Evolutionary conservation across 2,113 vertebrate genomes (phyloP), one percentile per base, ranked within the genome.

Genomic region (Ctenomys sociabilis): DNA sequence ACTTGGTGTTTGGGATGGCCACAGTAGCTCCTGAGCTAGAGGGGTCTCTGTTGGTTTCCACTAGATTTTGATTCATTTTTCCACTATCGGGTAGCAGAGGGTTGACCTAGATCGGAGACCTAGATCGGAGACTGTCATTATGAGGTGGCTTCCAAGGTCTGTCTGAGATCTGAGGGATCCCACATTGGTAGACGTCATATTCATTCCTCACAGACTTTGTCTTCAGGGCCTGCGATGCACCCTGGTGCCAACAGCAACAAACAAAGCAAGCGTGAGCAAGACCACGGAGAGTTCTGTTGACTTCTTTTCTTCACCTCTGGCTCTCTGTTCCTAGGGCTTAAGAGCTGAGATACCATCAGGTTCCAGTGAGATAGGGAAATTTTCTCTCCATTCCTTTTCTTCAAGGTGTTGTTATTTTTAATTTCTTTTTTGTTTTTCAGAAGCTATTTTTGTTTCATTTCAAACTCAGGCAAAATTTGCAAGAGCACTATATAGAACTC

Each of bases 391-490:
- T 37, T 66, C 49, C 40, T 57, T 90, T 73, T 85, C 89, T 85
- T 16, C 82, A 61, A 92, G 52, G 17, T 35, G 5, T 0, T 22
- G 2, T 78, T 85, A 73, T 78, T 63, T 52, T 91, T 28, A 7
- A 12, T 77, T 49, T 49, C 9, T 49, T 49, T 49, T 49, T 49
- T 49, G 28, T 89, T 30, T 1, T 91, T 80, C 17, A 32, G 93
- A 78, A 43, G 61, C 88, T 66, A 57, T 40, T 91, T 95, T 92
- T 68, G 3, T 77, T 63, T 49, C n/a, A 95, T 96, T 92, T 92
- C 78, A 77, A 93, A 94, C n/a, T 94, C 61, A 64, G 21, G 26
- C 1, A 95, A 54, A 86, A 30, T 37, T 5, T 52, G 5, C 17
- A 40, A 21, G 64, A 92, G 82, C 77, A 54, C 1, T 35, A 9